A percentile compares a stretch with the other conserved stretches of the same genome.
phyloP scores from a whole-genome alignment of 2,888 invertebrate genomes.

The Hesperia comma region DNA sequence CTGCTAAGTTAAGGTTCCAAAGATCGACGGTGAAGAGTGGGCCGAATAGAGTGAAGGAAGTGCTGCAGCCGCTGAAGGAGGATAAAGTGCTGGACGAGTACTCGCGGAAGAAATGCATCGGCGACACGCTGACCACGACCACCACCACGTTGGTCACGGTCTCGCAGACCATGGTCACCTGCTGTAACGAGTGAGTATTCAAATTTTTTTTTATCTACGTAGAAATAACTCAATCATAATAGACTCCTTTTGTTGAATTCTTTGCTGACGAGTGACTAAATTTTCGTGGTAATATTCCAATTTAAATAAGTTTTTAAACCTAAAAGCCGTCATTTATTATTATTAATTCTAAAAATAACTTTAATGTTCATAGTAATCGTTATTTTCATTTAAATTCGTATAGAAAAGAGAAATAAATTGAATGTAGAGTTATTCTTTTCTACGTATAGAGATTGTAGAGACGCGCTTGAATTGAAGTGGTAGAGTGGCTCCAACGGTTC shows the following conservation, averaged over 20 bases:
- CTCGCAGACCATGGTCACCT: conserved; percentile 73
- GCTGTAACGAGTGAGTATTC: conserved; percentile 80
- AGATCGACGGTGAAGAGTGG: conserved; percentile 71
- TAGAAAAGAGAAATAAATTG: too few relatives aligned
- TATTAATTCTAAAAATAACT: too few relatives aligned
- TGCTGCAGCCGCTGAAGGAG: conserved; percentile 68
- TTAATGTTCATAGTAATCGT: too few relatives aligned
- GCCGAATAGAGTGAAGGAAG: conserved; percentile 71
- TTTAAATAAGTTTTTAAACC: too few relatives aligned
- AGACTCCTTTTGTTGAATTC: too few relatives aligned
- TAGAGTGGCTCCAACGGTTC: conserved; percentile 28
- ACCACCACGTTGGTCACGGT: conserved; percentile 77
- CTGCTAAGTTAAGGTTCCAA: conserved; percentile 73
- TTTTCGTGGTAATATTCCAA: too few relatives aligned
- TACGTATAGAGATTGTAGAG: background rate
- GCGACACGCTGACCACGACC: conserved; percentile 71
- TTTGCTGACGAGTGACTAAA: too few relatives aligned
- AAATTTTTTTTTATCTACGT: background rate
- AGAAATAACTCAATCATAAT: too few relatives aligned
- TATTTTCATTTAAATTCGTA: too few relatives aligned
- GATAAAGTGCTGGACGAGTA: conserved; percentile 68
- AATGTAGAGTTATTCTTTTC: too few relatives aligned
- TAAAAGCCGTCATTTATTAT: too few relatives aligned
- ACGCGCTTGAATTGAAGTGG: conserved; percentile 6
- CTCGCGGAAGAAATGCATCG: conserved; percentile 69